These are phyloP conservation scores for Xiphophorus couchianus DNA, from an alignment of 2,113 vertebrate genomes.

Conservation along the genomic window DNA sequence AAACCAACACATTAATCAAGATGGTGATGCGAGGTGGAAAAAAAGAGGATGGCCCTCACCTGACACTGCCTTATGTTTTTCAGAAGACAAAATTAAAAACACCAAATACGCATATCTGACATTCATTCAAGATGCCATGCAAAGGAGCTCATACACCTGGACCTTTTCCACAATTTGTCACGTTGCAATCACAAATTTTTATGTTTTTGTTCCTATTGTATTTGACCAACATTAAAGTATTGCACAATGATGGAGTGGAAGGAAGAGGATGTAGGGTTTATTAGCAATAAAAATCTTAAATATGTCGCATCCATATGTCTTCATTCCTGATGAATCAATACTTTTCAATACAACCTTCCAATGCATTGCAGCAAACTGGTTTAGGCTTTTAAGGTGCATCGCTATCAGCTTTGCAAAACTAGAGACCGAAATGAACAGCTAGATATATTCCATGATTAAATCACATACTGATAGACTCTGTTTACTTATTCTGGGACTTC, in stretches of 20 bases:
- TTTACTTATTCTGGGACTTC: background rate
- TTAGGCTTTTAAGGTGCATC: background rate
- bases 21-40: constrained; percentile 29
- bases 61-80: background rate
- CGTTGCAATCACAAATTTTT: background rate
- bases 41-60: background rate
- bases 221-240: background rate
- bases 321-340: too few relatives aligned
- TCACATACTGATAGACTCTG: background rate
- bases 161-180: background rate
- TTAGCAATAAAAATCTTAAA: too few relatives aligned
- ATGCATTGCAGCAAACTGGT: background rate
- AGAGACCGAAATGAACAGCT: too few relatives aligned
- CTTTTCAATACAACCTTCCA: too few relatives aligned
- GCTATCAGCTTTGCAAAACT: background rate
- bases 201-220: background rate
- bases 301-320: too few relatives aligned
- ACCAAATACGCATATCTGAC: background rate
- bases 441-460: background rate
- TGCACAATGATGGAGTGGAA: background rate
- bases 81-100: background rate
- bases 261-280: background rate
- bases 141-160: background rate
- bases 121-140: background rate
- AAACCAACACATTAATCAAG: constrained; percentile 67